Evolutionary conservation across 2,797 vertebrate species (phyloP), one percentile per base, ranked within the genome.

Genomic region (Telmatherina bonti): DNA sequence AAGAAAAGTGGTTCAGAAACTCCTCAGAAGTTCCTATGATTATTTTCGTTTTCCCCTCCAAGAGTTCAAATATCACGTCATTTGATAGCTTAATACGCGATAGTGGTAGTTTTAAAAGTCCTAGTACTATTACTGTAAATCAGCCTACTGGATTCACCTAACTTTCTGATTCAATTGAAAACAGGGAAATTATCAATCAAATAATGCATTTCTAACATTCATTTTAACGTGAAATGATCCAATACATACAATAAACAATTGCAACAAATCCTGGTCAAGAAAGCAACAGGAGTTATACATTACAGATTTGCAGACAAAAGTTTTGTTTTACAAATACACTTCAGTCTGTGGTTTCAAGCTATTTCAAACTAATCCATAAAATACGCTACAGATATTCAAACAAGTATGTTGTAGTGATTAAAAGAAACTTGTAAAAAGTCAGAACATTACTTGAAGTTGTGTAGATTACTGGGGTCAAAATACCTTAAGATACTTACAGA

Each of bases 401-500:
- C 5, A 5, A 51, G 12, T 24, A 52, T 12, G 15, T 2, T 24
- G 22, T 24, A 4, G 22, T 9, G n/a, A 22, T 22, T 47, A 11
- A 2, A 5, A 41, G 22, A 47, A 60, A 6, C 26, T 26, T 51
- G 33, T 30, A 62, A 27, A 7, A 54, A 56, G 18, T 60, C 4
- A n/a, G 12, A 33, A n/a, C 24, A 36, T 27, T 5, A 26, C 3
- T 55, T 61, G 38, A 30, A 0, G 0, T n/a, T 56, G 18, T 55
- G 5, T 30, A 20, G 1, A 1, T 35, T 10, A 43, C 9, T 20
- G n/a, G 22, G 29, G 29, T 60, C 31, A 73, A 65, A 67, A 24
- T 33, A 24, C 38, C 36, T 27, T 54, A 0, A 15, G 49, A 61
- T 70, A 86, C 86, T 88, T 59, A 88, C 3, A 43, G 15, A 52